Evolutionary conservation across 2,113 vertebrate species (phyloP).

Genomic region (Prinia subflava): DNA sequence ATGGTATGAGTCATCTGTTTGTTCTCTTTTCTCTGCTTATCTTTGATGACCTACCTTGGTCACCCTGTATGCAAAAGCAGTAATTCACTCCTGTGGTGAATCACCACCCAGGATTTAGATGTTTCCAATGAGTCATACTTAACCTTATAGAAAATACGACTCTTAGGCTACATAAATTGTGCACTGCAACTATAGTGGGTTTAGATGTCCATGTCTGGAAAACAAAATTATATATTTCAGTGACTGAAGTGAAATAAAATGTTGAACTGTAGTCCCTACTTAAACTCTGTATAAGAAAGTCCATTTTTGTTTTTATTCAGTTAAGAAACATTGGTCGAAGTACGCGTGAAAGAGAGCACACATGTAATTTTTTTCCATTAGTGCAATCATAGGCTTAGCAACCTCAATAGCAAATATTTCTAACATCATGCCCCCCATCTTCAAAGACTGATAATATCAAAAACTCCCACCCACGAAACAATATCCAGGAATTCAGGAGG

Average conservation of each 20-base stretch:
- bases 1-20: conserved; percentile 44
- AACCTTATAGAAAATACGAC: conserved; percentile 19
- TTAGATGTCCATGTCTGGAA: not conserved
- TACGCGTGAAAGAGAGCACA: not conserved
- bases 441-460: not conserved
- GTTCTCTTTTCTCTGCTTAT: not conserved
- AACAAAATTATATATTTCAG: conserved; percentile 9
- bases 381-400: not conserved
- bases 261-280: not conserved
- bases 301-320: not conserved
- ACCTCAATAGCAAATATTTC: not conserved
- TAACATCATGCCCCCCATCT: not conserved
- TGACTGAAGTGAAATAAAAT: not conserved
- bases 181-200: not conserved
- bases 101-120: conserved; percentile 42
- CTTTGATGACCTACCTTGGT: conserved; percentile 19
- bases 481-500: not conserved
- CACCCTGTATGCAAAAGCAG: not conserved
- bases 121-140: conserved; percentile 54
- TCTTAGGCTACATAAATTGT: not conserved
- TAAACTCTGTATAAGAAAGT: not conserved
- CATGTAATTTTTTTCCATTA: not conserved
- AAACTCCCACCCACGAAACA: not conserved
- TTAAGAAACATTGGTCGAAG: not conserved
- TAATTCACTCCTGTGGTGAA: conserved; percentile 39